Base-by-base conservation (phyloP, 2,888 invertebrate genomes). In the Dioctria rufipes region DNA sequence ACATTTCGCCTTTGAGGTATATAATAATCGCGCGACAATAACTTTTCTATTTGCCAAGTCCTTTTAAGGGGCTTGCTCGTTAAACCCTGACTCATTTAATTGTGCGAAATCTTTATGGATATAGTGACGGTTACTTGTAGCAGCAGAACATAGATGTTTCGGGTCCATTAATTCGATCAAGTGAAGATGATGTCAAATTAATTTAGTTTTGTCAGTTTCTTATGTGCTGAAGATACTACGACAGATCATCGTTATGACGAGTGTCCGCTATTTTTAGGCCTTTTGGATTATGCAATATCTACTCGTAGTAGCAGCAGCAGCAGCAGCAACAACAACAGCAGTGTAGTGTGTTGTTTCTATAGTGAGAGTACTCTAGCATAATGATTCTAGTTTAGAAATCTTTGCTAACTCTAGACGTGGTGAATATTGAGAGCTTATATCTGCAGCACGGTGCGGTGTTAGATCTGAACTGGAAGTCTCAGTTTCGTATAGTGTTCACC, bases 221-320 rank as follows among this genome's bases (percentile, higher is more conserved):
- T 25, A 25, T 46, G 77, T 8, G 63, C 63, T 8, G 25, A 49
- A 63, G 42, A 42, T 13, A 63, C 11, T 5, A n/a, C 39, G 39
- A 43, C 60, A 13, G 9, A 5, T 8, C 60, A 75, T 77, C 77
- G 37, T 25, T 11, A 37, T 63, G 77, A 77, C 63, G 77, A 49
- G 49, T 49, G 61, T 63, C 77, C 46, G 63, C 77, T 77, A 77
- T 77, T 77, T 75, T 61, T 77, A 77, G 77, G 61, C 77, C 63
- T 77, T 63, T 40, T 8, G 73, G 63, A 63, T 77, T 77, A 63
- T 77, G 77, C 63, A 77, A 77, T 63, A 39, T 25, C 25, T 25
- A 25, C 25, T 25, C 25, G 25, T 25, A 25, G 25, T 2, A 25
- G 25, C 25, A 25, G 25, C 25, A 25, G 25, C 25, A 25, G 25